Evolutionary conservation across 2,113 vertebrate species (phyloP), one percentile per base, ranked within the genome.

Genomic region (Mobula hypostoma): DNA sequence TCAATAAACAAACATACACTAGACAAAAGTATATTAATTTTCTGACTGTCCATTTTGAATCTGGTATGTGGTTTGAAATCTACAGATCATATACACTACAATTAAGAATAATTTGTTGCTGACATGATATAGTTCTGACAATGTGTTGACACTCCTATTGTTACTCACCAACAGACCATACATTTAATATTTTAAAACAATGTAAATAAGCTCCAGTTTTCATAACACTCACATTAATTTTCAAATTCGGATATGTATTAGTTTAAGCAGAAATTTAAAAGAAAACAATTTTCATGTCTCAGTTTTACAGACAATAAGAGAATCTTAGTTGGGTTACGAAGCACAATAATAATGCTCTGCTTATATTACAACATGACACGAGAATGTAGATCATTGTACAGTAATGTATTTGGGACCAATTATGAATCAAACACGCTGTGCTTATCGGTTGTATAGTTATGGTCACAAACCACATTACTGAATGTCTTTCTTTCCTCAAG

Each of bases 301-400:
- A 72, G 19, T 72, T 72, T 74, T 72, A 40, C 66, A 70, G 32
- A 40, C n/a, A 91, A 74, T 56, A 29, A 56, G 21, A 29, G 36
- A 93, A 74, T 93, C 74, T 93, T 74, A 74, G 68, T 70, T 93
- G 91, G 21, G 21, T 74, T 74, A 74, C 74, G 72, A 74, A 93
- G 27, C 36, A 74, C 40, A 2, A 9, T 40, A 2, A 91, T 36
- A 76, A 12, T 74, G 40, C n/a, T 40, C 36, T 48, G 5, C n/a
- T 92, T 63, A 92, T 36, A 70, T 92, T 92, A 63, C 68, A 93
- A 56, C 21, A 40, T 93, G 91, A 74, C 72, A 74, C 40, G 70
- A 93, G 91, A 93, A 74, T 93, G 74, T 48, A 93, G 68, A 74
- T 74, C 91, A 93, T 74, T 92, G 63, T 92, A 72, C 68, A 66